Evolutionary conservation across 2,113 vertebrate genomes (phyloP).

Genomic region (Aleadryas rufinucha): DNA sequence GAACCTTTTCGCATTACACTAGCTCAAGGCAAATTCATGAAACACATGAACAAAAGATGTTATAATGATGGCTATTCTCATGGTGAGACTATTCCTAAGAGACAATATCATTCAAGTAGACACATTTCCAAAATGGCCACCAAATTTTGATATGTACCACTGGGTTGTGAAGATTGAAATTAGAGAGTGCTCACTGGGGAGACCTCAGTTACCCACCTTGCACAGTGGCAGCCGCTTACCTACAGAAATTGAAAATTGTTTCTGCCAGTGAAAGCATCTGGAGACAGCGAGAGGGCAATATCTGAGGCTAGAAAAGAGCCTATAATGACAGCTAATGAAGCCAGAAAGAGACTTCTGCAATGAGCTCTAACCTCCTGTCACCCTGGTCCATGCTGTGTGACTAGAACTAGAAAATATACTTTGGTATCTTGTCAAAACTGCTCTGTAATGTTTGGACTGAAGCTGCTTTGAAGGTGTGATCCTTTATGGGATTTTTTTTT

Average conservation of each 20-base stretch:
- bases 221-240: neutral
- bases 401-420: neutral
- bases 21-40: neutral
- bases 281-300: neutral
- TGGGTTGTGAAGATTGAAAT: neutral
- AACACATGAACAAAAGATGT: neutral
- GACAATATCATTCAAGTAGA: neutral
- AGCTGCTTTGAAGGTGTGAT: neutral
- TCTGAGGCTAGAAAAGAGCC: neutral
- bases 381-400: accelerated
- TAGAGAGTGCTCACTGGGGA: neutral
- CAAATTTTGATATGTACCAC: neutral
- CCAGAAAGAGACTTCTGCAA: neutral
- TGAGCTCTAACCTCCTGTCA: neutral
- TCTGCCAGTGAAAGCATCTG: neutral
- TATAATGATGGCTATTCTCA: neutral
- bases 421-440: constrained; percentile 5
- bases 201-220: neutral
- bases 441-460: neutral
- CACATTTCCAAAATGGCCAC: neutral
- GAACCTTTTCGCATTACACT: neutral
- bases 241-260: neutral
- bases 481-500: neutral
- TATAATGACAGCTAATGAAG: neutral
- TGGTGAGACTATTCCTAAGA: neutral